These are phyloP conservation scores for Periphyllus acericola DNA, from an alignment of 2,888 invertebrate genomes.

Conservation along the genomic window DNA sequence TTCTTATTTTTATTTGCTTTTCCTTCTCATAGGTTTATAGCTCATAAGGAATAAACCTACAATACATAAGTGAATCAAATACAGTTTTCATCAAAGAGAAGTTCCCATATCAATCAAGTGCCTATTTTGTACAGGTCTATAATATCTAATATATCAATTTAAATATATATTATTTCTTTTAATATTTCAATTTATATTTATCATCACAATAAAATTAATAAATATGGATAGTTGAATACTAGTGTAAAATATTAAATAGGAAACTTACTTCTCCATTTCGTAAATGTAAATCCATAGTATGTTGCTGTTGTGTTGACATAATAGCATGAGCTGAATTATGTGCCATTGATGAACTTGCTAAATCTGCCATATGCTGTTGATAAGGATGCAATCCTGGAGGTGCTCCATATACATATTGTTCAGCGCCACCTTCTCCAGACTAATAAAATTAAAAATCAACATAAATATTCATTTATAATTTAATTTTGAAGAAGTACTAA, in stretches of 20 bases:
- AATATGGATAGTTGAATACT: background rate
- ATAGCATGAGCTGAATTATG: constrained; percentile 56
- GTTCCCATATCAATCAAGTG: too few species aligned
- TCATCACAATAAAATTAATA: background rate
- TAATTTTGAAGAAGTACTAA: background rate
- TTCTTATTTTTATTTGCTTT: too few species aligned
- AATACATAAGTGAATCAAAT: too few species aligned
- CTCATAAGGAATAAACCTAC: too few species aligned
- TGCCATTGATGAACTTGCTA: constrained; percentile 57
- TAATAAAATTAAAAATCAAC: constrained; percentile 14
- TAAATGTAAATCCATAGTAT: constrained; percentile 50
- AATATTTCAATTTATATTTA: background rate
- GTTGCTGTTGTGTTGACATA: constrained; percentile 56
- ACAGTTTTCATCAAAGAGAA: too few species aligned
- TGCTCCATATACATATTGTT: constrained; percentile 56
- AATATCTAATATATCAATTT: too few species aligned
- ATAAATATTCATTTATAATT: background rate
- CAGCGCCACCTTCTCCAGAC: constrained; percentile 56
- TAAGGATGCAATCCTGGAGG: constrained; percentile 57
- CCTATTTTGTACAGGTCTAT: too few species aligned
- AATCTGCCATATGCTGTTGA: constrained; percentile 55
- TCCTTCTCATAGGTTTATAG: too few species aligned
- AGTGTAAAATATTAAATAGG: background rate
- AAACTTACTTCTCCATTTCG: constrained; percentile 57
- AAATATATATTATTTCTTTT: background rate